Base-by-base conservation (phyloP, 2,888 invertebrate genomes). In the Leucoma salicis region DNA sequence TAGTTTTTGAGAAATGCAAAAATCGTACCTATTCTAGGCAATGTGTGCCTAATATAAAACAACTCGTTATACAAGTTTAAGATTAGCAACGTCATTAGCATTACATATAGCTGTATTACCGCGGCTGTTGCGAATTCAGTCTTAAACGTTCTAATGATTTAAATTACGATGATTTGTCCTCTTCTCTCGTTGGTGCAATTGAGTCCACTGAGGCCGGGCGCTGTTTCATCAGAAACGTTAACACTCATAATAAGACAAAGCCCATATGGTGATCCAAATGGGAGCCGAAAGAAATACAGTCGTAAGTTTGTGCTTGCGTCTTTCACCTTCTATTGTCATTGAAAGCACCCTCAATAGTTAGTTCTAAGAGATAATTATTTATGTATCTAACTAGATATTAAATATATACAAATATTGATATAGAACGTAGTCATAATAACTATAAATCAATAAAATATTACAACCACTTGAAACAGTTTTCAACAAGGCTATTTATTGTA, bases 161-260 rank as follows among this genome's bases (percentile, higher is more conserved):
- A 78, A 84, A 82, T 82, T 83, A 78, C 78, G 76, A 80, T 80
- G 82, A 80, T 70, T 79, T 70, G 75, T 71, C 66, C 68, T 63
- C 70, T 70, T 65, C 66, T 68, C 74, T 78, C 72, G 81, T 86
- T 83, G 81, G 75, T 66, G 67, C 79, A 86, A 80, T 79, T 82
- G 78, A 66, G 63, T 59, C 63, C 56, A 72, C 46, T 82, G 83
- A 82, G 83, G 82, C 70, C 85, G 72, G 65, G 64, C 72, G 78
- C 73, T 67, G 78, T 81, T 83, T 82, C 80, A 82, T 82, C 82
- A 79, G 68, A 66, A 70, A 68, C 75, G 71, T 74, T 71, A 78
- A 77, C 71, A 63, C 40, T 13, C 72, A 77, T 70, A 75, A 74
- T 79, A 72, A 71, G 69, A 67, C 58, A 67, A 63, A 49, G 53